These are phyloP conservation scores for Adrianichthys oophorus DNA, from an alignment of 2,797 vertebrate genomes.

Conservation along the genomic window DNA sequence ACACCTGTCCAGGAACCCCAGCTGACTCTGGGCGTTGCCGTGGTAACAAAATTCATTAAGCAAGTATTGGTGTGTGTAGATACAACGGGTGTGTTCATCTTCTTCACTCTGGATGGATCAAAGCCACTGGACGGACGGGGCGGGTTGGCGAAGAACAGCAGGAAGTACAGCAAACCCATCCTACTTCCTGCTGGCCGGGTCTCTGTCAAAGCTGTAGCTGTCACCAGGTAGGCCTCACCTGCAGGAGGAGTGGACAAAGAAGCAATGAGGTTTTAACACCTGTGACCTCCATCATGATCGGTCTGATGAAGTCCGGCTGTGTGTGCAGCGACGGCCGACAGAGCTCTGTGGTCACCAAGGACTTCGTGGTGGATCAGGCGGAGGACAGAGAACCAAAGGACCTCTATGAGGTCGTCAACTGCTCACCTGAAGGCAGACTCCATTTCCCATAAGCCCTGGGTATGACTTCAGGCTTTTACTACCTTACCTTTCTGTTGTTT, in stretches of 20 bases:
- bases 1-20: not conserved
- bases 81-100: conserved; percentile 81
- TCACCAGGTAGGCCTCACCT: conserved; percentile 73
- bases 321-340: conserved; percentile 83
- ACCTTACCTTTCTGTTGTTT: not conserved
- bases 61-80: conserved; percentile 69
- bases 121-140: conserved; percentile 68
- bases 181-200: conserved; percentile 85
- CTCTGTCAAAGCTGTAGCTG: conserved; percentile 84
- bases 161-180: conserved; percentile 83
- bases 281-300: not conserved
- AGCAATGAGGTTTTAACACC: not conserved
- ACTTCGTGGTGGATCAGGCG: conserved; percentile 81
- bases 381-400: conserved; percentile 54
- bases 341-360: conserved; percentile 88
- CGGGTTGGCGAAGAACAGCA: conserved; percentile 69
- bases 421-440: not conserved
- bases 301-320: not conserved
- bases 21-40: not conserved
- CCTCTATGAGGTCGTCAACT: conserved; percentile 20
- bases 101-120: conserved; percentile 90
- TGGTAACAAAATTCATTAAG: not conserved
- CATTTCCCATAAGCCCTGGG: conserved; percentile 2
- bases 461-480: not conserved
- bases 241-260: not conserved